Base-by-base conservation (phyloP, 2,888 invertebrate genomes). In the Thera britannica region DNA sequence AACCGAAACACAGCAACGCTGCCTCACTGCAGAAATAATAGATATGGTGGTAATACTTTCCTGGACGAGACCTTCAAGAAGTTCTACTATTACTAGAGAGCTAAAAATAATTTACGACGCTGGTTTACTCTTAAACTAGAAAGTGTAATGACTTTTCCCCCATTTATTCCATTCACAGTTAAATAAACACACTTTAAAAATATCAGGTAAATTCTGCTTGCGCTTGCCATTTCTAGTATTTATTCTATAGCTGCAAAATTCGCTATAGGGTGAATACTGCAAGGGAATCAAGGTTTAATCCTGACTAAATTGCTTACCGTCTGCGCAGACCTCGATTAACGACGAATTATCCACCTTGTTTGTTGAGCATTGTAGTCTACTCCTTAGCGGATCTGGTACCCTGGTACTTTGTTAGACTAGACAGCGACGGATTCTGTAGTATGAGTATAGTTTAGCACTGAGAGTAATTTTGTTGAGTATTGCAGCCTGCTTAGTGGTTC, bases 221-320 rank as follows among this genome's bases (percentile, higher is more conserved):
- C 9, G 4, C 2, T 8, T 49, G 60, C 41, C 70, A 12, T 44
- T 70, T 70, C 70, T 44, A 70, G 70, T 44, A 57, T 23, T n/a
- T 11, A 55, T 51, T 57, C 0, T 38, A 52, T 63, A 60, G 12
- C 46, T 57, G 63, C 66, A 58, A 34, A 23, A 6, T 46, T 63
- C 57, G 71, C 59, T 59, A 54, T 56, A 67, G 71, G 71, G 81
- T 77, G 79, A 82, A 80, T 77, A 79, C 77, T 81, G 85, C 83
- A 82, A 80, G 79, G 77, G 82, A 84, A 82, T 83, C 83, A 77
- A 73, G 75, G 81, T 78, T 82, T 85, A 85, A 86, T 86, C 84
- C 82, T 69, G 75, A 72, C 80, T 84, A 82, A 85, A 86, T 87
- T 85, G 83, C 83, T 86, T 82, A 83, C 82, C 75, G 84, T 83